Percentiles rank a stretch among this genome's conserved stretches.
phyloP scores from a whole-genome alignment of 2,113 vertebrate species.

The Turdus rufiventris region DNA sequence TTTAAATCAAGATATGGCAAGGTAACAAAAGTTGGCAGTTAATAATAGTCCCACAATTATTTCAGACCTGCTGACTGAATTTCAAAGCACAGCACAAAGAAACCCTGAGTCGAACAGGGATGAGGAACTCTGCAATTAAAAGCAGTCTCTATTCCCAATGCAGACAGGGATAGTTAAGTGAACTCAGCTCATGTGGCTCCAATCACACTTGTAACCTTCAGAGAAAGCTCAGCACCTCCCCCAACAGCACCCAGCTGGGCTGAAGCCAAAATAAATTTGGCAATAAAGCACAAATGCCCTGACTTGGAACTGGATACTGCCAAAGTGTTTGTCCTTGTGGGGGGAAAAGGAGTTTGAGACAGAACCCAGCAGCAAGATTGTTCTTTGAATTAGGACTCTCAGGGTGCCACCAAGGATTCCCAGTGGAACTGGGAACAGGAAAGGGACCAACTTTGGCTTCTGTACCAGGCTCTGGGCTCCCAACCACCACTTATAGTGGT shows the following conservation, averaged over 20 bases:
- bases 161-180: not conserved
- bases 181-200: not conserved
- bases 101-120: fast-evolving
- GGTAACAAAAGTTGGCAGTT: not conserved
- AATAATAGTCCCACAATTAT: not conserved
- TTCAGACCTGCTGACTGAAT: not conserved
- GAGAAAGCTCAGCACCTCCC: not conserved
- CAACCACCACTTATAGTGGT: not conserved
- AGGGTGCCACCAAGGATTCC: not conserved
- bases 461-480: not conserved
- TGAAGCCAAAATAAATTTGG: not conserved
- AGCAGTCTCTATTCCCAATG: not conserved
- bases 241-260: not conserved
- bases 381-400: not conserved
- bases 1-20: not conserved
- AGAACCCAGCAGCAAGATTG: not conserved
- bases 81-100: not conserved
- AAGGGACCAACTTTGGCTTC: not conserved
- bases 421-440: not conserved
- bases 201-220: not conserved
- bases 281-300: not conserved
- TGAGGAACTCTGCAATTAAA: not conserved
- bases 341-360: not conserved
- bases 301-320: not conserved
- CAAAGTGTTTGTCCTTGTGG: not conserved